Evolutionary conservation across 2,888 invertebrate genomes (phyloP).

Genomic region (Pegoplata infirma): DNA sequence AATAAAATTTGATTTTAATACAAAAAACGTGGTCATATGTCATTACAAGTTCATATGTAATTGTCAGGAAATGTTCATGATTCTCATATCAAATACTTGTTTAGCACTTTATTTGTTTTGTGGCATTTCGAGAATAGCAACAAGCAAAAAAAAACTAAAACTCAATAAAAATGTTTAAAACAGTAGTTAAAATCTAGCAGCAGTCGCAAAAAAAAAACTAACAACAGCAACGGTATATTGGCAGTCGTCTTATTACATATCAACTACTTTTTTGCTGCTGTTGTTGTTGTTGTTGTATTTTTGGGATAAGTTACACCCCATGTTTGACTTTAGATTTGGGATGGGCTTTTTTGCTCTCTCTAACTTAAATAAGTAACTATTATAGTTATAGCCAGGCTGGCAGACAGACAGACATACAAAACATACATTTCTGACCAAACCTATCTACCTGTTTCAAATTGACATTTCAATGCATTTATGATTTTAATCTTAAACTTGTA

Average conservation of each 20-base stretch:
- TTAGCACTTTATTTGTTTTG: conserved; percentile 57
- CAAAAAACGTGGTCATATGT: conserved; percentile 61
- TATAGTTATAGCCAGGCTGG: conserved; percentile 1
- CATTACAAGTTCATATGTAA: conserved; percentile 61
- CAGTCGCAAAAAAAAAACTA: conserved; percentile 2
- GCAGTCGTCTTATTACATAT: conserved; percentile 35
- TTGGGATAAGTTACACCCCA: conserved; percentile 51
- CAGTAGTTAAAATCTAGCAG: conserved; percentile 37
- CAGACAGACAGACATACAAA: not conserved
- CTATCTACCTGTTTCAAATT: conserved; percentile 65
- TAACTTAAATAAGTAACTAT: conserved; percentile 4
- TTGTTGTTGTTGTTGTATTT: not conserved
- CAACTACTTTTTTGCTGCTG: not conserved
- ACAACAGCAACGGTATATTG: conserved; percentile 29
- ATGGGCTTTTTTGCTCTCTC: conserved; percentile 54
- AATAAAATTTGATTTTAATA: conserved; percentile 9
- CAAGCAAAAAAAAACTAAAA: no score
- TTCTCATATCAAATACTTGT: conserved; percentile 50
- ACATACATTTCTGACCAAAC: conserved; percentile 60
- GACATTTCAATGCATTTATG: conserved; percentile 76
- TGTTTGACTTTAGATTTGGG: conserved; percentile 52
- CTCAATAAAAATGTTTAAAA: conserved; percentile 47
- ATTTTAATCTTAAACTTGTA: conserved; percentile 70
- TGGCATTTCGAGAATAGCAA: conserved; percentile 45
- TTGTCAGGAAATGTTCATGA: conserved; percentile 63